These are phyloP conservation scores for Littorina saxatilis DNA, from an alignment of 1,140 invertebrate genomes.

Conservation along the genomic window DNA sequence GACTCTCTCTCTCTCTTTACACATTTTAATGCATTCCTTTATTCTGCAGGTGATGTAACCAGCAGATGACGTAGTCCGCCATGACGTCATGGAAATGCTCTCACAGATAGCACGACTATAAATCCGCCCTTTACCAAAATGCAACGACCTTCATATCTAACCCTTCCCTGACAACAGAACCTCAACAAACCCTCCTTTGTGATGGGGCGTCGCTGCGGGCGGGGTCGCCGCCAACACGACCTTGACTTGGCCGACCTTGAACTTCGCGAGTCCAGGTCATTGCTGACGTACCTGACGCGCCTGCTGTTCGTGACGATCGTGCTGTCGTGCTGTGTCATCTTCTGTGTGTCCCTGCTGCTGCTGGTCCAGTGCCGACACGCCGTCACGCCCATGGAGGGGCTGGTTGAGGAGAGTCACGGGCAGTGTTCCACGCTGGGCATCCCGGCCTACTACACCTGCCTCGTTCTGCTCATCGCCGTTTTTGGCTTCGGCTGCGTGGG, in stretches of 20 bases:
- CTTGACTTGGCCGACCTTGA: conserved; percentile 1
- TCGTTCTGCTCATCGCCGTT: conserved; percentile 40
- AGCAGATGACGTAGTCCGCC: no score
- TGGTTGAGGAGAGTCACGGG: conserved; percentile 15
- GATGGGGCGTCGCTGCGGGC: no score
- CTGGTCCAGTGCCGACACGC: conserved; percentile 34
- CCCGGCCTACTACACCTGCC: conserved; percentile 46
- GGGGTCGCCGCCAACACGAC: background rate
- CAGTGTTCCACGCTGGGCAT: conserved; percentile 44
- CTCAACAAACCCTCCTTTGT: no score
- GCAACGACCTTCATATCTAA: no score
- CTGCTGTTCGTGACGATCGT: conserved; percentile 34
- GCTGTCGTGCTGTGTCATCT: conserved; percentile 1
- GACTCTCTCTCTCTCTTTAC: no score
- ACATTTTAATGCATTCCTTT: no score
- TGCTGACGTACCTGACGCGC: conserved; percentile 10
- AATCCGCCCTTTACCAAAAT: no score
- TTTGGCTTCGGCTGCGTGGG: conserved; percentile 55
- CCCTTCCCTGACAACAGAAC: no score
- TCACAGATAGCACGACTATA: no score
- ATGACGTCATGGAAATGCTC: no score
- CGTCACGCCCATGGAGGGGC: conserved; percentile 14
- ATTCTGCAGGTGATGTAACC: no score
- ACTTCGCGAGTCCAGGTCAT: background rate
- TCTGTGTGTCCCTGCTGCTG: conserved; percentile 31